Conservation (phyloP, 2,888 invertebrate genomes). For the Mesodorylaimus sp. region DNA sequence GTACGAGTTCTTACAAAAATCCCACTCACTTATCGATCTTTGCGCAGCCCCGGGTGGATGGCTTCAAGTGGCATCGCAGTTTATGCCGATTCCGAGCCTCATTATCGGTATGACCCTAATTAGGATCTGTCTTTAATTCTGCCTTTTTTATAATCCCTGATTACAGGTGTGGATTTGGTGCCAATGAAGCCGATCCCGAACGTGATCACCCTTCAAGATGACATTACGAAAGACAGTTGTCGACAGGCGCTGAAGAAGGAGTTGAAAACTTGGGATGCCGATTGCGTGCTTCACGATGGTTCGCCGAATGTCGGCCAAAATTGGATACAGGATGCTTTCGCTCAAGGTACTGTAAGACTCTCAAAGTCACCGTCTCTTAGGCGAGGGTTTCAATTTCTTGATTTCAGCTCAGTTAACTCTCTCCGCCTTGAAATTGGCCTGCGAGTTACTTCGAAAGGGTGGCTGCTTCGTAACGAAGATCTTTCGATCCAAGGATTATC, state of each 20-base stretch:
- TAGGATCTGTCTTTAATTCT: background rate
- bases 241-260: constrained; percentile 54
- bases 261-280: constrained; percentile 85
- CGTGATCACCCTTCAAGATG: constrained; percentile 69
- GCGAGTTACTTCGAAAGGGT: constrained; percentile 64
- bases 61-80: constrained; percentile 91
- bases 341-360: constrained; percentile 43
- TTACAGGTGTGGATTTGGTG: constrained; percentile 67
- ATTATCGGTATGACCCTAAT: constrained; percentile 47
- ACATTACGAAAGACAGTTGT: constrained; percentile 92
- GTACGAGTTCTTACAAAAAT: constrained; percentile 84
- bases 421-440: constrained; percentile 76
- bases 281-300: constrained; percentile 86
- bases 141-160: background rate
- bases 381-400: constrained; percentile 1
- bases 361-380: constrained; percentile 5
- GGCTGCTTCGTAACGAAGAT: constrained; percentile 98
- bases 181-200: constrained; percentile 77
- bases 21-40: constrained; percentile 85
- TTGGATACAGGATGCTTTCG: constrained; percentile 92
- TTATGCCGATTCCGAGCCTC: constrained; percentile 87
- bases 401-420: constrained; percentile 56
- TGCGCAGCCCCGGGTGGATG: constrained; percentile 99
- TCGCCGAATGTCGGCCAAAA: constrained; percentile 87
- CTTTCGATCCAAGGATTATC: constrained; percentile 92